Evolutionary conservation across 2,888 invertebrate genomes (phyloP).

Genomic region (Pasiphila rectangulata): DNA sequence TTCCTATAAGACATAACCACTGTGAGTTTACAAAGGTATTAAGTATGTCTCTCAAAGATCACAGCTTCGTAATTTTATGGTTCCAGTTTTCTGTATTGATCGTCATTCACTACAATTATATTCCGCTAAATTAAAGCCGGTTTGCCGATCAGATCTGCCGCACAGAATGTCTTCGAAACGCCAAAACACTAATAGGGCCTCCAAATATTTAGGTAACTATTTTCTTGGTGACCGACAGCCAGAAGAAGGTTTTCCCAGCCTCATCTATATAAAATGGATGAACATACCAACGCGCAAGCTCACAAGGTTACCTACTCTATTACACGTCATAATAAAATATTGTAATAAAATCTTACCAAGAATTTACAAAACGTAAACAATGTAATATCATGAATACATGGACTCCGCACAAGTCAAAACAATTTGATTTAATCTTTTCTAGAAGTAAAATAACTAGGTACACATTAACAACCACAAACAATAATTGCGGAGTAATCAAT

Average conservation of each 20-base stretch:
- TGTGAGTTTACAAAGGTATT: too few relatives aligned
- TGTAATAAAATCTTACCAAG: constrained; percentile 57
- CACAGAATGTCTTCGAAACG: too few relatives aligned
- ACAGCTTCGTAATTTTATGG: too few relatives aligned
- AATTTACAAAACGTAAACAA: constrained; percentile 12
- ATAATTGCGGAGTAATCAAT: constrained; percentile 60
- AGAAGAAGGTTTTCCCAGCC: not conserved
- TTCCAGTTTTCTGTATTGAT: too few relatives aligned
- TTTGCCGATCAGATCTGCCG: too few relatives aligned
- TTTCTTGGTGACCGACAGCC: not conserved
- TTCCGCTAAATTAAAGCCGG: too few relatives aligned
- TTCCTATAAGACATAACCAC: too few relatives aligned
- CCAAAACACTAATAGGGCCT: too few relatives aligned
- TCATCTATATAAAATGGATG: constrained; percentile 6
- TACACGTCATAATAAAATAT: constrained; percentile 55
- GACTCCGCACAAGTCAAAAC: not conserved
- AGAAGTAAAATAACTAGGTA: constrained; percentile 13
- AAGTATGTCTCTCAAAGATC: too few relatives aligned
- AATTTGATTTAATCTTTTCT: constrained; percentile 7
- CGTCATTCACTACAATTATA: too few relatives aligned
- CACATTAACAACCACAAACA: constrained; percentile 34
- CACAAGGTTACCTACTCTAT: constrained; percentile 18
- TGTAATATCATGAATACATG: not conserved
- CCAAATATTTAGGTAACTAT: too few relatives aligned
- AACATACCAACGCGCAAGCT: constrained; percentile 4